Evolutionary conservation across 2,113 vertebrate genomes (phyloP).

Genomic region (Gnathonemus longibarbis): DNA sequence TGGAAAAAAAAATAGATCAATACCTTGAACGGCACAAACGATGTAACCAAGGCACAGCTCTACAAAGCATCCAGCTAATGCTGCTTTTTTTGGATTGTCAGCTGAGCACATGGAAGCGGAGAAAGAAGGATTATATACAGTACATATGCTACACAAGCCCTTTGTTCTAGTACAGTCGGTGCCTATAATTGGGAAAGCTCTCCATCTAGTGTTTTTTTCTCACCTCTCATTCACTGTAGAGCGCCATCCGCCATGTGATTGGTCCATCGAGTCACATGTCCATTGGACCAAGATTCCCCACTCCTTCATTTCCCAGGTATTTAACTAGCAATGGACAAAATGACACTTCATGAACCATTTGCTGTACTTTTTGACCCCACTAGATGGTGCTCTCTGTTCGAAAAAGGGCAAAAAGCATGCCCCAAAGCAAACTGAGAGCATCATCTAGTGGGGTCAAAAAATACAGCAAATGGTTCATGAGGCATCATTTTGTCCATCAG

Average conservation of each 20-base stretch:
- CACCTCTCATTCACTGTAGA: background rate
- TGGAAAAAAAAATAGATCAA: slow-evolving; percentile 32
- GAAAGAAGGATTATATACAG: background rate
- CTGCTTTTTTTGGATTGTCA: background rate
- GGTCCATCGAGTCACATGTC: background rate
- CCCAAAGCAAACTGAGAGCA: background rate
- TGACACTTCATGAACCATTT: background rate
- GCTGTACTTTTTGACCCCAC: no score
- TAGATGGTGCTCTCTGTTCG: background rate
- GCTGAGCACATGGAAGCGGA: background rate
- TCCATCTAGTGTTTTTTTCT: background rate
- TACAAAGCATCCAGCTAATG: slow-evolving; percentile 21
- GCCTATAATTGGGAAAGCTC: background rate
- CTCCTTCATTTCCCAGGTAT: background rate
- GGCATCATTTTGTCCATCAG: background rate
- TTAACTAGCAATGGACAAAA: background rate
- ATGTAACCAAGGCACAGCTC: slow-evolving; percentile 25
- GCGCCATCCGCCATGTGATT: background rate
- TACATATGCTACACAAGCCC: background rate
- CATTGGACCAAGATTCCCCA: background rate
- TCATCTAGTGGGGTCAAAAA: background rate
- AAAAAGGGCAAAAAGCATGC: background rate
- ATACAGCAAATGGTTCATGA: background rate
- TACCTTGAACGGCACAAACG: background rate
- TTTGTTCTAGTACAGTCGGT: background rate